phyloP scores from a whole-genome alignment of 2,888 invertebrate genomes.

The Polydrusus cervinus region DNA sequence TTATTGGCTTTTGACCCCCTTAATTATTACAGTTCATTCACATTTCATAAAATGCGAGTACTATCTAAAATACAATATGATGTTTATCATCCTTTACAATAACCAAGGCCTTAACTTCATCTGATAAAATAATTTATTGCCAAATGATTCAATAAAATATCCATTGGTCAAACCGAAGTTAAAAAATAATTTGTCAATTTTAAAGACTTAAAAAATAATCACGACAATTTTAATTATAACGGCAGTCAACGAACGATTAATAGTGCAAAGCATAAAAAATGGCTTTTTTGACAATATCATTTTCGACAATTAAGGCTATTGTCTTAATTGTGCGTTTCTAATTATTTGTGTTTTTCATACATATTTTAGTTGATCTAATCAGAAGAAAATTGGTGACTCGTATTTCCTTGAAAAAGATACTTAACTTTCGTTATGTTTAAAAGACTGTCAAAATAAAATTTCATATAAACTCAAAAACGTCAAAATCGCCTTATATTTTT shows the following conservation, averaged over 20 bases:
- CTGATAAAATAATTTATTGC: conserved; percentile 50
- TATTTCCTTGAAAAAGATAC: too few relatives aligned
- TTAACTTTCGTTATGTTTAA: too few relatives aligned
- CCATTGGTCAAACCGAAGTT: conserved; percentile 24
- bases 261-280: conserved; percentile 16
- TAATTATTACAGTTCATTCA: conserved; percentile 7
- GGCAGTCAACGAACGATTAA: conserved; percentile 30
- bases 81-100: conserved; percentile 6
- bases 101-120: conserved; percentile 33
- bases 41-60: conserved; percentile 1
- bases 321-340: neutral
- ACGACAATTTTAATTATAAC: conserved; percentile 24
- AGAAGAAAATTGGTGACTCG: too few relatives aligned
- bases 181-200: conserved; percentile 40
- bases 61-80: conserved; percentile 6
- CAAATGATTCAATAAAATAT: conserved; percentile 46
- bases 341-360: conserved; percentile 1
- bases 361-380: neutral
- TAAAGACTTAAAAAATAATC: conserved; percentile 21
- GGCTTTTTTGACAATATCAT: neutral
- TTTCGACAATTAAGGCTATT: neutral
- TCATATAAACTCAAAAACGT: too few relatives aligned
- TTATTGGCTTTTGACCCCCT: too few relatives aligned
- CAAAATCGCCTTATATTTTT: too few relatives aligned
- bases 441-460: too few relatives aligned